Percentiles rank a stretch among this genome's conserved stretches.
These are phyloP conservation scores for Alligator sinensis DNA, from an alignment of 2,113 vertebrate genomes.

Conservation along the genomic window DNA sequence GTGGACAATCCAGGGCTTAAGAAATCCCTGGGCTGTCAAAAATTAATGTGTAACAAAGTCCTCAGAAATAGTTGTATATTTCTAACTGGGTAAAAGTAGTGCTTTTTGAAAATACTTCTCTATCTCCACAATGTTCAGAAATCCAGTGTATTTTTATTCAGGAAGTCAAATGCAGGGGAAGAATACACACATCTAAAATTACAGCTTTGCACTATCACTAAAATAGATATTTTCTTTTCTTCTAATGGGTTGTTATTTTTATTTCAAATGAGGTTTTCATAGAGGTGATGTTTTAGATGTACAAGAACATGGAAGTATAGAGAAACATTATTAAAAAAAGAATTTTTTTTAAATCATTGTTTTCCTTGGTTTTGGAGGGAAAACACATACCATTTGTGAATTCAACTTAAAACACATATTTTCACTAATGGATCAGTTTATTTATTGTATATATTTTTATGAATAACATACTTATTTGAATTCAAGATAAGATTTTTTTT, in stretches of 20 bases:
- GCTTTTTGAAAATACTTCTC: not conserved
- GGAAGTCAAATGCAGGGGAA: not conserved
- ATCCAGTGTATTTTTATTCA: not conserved
- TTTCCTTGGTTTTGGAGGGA: not conserved
- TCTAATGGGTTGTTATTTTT: no score
- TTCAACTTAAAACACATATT: not conserved
- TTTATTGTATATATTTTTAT: not conserved
- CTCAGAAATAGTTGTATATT: not conserved
- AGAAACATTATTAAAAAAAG: not conserved
- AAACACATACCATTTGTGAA: not conserved
- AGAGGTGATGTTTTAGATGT: not conserved
- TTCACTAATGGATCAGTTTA: not conserved
- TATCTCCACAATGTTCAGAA: not conserved
- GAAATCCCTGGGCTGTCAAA: no score
- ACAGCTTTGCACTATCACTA: not conserved
- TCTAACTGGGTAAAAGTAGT: not conserved
- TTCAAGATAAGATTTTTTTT: no score
- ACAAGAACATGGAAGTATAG: not conserved
- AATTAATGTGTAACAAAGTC: no score
- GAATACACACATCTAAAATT: not conserved
- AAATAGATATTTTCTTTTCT: accelerated
- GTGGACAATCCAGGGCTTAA: no score
- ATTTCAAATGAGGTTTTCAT: not conserved
- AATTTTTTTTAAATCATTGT: not conserved
- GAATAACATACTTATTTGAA: no score